Base-by-base conservation (phyloP, 2,888 invertebrate genomes). In the Nycteola revayana region DNA sequence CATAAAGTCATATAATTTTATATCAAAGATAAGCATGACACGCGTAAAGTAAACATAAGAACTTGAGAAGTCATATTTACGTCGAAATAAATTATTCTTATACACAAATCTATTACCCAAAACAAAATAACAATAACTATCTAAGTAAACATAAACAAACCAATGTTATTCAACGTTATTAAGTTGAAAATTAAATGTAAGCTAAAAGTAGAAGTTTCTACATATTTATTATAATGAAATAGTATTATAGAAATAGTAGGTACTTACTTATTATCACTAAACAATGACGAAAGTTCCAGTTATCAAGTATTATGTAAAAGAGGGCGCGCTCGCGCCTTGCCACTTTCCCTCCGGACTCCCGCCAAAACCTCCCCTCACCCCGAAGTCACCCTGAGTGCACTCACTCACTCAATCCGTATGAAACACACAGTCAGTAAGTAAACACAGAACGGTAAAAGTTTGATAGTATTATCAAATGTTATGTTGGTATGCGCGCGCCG, bases 211-310 rank as follows among this genome's bases (percentile, higher is more conserved):
- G n/a, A n/a, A n/a, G n/a, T n/a, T n/a, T n/a, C n/a, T n/a, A n/a
- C n/a, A n/a, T n/a, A n/a, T n/a, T 14, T 14, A 14, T 5, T 14
- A 14, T 5, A 14, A 14, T 14, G 14, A 14, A 3, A 6, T 26
- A 41, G 37, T 25, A 58, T 39, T 39, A 28, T 47, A 45, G 56
- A 58, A 60, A 57, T 54, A 57, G 40, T 44, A 27, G 28, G 60
- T 69, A 87, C 87, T 87, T 67, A 87, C 87, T 81, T n/a, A 75
- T 81, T 85, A 84, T 84, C 84, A 79, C 75, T 75, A 74, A 74
- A 80, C 74, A 67, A 80, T 79, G 75, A 76, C 75, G 68, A 79
- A 78, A 79, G 74, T 66, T 69, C 66, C 67, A 66, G 72, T 74
- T 82, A 82, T 81, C 79, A 76, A 75, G 53, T 58, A 66, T 79